Evolutionary conservation across 2,113 vertebrate genomes (phyloP).

Genomic region (Rhadina sibilatrix): DNA sequence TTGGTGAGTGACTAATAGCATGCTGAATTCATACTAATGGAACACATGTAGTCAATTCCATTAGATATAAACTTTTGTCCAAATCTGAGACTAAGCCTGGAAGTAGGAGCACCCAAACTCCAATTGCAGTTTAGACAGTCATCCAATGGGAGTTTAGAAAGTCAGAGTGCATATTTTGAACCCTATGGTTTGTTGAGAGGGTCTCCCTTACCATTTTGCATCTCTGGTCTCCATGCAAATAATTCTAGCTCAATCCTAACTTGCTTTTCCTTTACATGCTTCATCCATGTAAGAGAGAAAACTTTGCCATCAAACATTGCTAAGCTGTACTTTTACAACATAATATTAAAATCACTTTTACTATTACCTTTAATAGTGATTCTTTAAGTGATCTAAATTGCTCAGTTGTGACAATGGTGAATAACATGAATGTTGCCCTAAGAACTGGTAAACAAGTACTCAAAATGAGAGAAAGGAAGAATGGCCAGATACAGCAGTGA

Average conservation of each 20-base stretch:
- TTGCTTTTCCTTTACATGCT: neutral
- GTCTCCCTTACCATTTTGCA: neutral
- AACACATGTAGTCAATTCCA: neutral
- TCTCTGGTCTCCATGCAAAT: neutral
- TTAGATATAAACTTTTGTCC: neutral
- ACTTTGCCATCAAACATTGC: neutral
- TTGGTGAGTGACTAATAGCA: neutral
- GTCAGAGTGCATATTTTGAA: neutral
- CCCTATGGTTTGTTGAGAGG: neutral
- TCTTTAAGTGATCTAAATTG: neutral
- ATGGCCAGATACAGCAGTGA: neutral
- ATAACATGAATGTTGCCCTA: neutral
- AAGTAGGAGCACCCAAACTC: neutral
- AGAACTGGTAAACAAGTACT: slow-evolving; percentile 24
- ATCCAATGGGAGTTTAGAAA: neutral
- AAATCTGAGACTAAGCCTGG: neutral
- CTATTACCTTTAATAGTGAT: neutral
- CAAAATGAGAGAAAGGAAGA: neutral
- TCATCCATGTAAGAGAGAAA: neutral
- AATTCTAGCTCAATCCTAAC: neutral
- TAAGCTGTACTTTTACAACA: neutral
- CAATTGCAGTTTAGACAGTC: neutral
- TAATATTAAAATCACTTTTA: neutral
- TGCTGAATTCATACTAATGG: neutral
- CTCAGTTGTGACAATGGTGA: neutral